phyloP scores from a whole-genome alignment of 2,113 vertebrate genomes.

The Mirounga angustirostris region DNA sequence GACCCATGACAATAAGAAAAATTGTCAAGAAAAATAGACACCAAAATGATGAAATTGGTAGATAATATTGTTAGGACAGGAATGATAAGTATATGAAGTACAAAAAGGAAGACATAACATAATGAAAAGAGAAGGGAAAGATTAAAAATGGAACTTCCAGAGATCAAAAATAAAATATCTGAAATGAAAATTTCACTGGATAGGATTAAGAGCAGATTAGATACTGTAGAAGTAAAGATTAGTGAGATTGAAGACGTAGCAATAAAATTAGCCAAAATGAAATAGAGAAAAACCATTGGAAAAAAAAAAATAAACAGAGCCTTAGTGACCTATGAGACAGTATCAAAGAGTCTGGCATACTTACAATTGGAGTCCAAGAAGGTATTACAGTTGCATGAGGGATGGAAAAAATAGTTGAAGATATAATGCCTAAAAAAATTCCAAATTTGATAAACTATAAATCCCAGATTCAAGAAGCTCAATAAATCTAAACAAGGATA shows the following conservation, averaged over 20 bases:
- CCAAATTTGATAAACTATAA: not conserved
- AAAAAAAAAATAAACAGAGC: not conserved
- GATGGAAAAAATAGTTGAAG: not conserved
- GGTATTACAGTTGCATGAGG: not conserved
- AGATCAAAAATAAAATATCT: not conserved
- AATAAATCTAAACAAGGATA: not conserved
- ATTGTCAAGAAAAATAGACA: not conserved
- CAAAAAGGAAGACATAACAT: not conserved
- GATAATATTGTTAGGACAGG: not conserved
- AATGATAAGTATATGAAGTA: not conserved
- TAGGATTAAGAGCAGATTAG: not conserved
- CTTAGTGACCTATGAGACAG: not conserved
- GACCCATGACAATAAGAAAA: not conserved
- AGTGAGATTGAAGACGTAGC: not conserved
- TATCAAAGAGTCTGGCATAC: not conserved
- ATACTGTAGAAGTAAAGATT: not conserved
- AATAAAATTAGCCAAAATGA: not conserved
- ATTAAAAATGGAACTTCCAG: not conserved
- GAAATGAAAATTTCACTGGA: not conserved
- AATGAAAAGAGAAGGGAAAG: not conserved
- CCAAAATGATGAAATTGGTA: not conserved
- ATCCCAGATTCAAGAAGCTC: not conserved
- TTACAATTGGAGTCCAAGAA: not conserved
- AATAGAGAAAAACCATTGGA: not conserved
- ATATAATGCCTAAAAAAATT: not conserved